phyloP scores from a whole-genome alignment of 2,797 vertebrate species.

The Leuciscus waleckii region DNA sequence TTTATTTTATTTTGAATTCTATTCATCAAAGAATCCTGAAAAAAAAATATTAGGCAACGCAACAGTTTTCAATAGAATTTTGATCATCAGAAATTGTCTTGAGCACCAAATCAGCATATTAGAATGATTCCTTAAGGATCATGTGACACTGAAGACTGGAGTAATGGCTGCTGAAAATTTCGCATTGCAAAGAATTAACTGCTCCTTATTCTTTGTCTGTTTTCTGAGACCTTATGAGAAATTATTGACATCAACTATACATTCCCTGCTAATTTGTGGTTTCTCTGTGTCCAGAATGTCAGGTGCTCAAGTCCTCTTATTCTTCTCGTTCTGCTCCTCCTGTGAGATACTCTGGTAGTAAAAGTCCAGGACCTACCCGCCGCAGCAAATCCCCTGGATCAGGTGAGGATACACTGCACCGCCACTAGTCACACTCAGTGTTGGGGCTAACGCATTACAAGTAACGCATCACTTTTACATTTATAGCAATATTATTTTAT shows the following conservation, averaged over 20 bases:
- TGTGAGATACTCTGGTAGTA: slow-evolving; percentile 77
- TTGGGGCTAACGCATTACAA: not conserved
- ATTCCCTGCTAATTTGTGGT: slow-evolving; percentile 3
- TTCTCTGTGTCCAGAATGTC: slow-evolving; percentile 82
- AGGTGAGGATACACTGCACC: slow-evolving; percentile 73
- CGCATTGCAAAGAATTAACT: not conserved
- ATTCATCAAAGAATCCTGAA: too few species aligned
- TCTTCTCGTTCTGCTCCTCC: slow-evolving; percentile 79
- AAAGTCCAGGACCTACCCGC: slow-evolving; percentile 86
- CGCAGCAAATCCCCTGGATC: slow-evolving; percentile 92
- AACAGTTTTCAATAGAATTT: not conserved
- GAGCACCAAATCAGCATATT: not conserved
- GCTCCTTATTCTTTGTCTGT: not conserved
- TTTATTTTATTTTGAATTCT: too few species aligned
- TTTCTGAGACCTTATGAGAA: not conserved
- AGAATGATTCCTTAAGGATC: not conserved
- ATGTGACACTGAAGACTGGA: not conserved
- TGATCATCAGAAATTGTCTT: not conserved
- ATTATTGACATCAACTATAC: not conserved
- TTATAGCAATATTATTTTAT: not conserved
- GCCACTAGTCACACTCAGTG: not conserved
- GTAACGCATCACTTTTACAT: not conserved
- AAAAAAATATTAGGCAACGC: not conserved
- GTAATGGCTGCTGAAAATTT: not conserved
- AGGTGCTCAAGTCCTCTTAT: slow-evolving; percentile 88